phyloP scores from a whole-genome alignment of 2,888 invertebrate species.

The Leptodirus hochenwartii region DNA sequence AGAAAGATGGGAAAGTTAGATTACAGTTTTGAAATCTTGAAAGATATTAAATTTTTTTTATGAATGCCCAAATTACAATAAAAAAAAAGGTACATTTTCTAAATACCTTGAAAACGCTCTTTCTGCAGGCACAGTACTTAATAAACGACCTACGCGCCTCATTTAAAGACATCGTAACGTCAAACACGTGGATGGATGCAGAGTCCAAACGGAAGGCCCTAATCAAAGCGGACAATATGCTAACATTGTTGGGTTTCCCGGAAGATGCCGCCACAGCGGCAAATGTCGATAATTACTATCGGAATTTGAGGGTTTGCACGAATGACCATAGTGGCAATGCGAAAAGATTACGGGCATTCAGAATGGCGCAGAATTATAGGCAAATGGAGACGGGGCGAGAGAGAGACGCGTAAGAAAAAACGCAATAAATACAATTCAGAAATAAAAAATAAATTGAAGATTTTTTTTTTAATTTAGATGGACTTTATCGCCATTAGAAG shows the following conservation, averaged over 20 bases:
- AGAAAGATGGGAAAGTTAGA: no score
- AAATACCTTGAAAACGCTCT: slow-evolving; percentile 3
- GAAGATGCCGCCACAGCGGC: slow-evolving; percentile 17
- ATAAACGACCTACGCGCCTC: slow-evolving; percentile 27
- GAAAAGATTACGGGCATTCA: slow-evolving; percentile 21
- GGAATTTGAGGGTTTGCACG: slow-evolving; percentile 21
- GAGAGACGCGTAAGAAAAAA: slow-evolving; percentile 15
- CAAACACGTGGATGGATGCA: slow-evolving; percentile 34
- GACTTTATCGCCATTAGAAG: slow-evolving; percentile 31
- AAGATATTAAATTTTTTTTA: no score
- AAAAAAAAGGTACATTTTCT: slow-evolving; percentile 1
- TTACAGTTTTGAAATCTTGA: no score
- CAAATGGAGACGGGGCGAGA: slow-evolving; percentile 17
- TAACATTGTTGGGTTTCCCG: slow-evolving; percentile 22
- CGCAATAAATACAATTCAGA: slow-evolving; percentile 5
- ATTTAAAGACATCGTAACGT: slow-evolving; percentile 27
- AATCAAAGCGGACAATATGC: slow-evolving; percentile 30
- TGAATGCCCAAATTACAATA: not conserved
- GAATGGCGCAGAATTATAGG: slow-evolving; percentile 19
- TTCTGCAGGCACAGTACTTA: slow-evolving; percentile 21
- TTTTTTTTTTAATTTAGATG: slow-evolving; percentile 18
- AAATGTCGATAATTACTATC: slow-evolving; percentile 21
- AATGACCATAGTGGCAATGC: slow-evolving; percentile 25
- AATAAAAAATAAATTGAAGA: not conserved
- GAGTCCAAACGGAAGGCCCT: slow-evolving; percentile 28